phyloP scores from a whole-genome alignment of 2,113 vertebrate genomes.

The Alexandromys fortis region DNA sequence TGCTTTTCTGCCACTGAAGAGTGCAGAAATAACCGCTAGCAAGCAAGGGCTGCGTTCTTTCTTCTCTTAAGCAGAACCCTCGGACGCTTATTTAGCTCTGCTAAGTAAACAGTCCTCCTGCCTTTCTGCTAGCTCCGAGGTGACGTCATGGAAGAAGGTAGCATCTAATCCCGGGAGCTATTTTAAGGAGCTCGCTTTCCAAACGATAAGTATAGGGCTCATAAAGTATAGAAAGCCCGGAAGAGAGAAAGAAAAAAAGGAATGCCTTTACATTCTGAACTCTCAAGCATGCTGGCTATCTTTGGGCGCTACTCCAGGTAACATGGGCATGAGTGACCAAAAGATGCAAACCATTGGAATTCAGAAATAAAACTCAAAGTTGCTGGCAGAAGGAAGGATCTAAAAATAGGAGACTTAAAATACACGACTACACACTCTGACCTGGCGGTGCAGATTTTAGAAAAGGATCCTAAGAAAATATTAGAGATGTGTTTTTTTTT shows the following conservation, averaged over 20 bases:
- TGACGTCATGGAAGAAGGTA: slow-evolving; percentile 55
- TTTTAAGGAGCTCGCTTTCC: slow-evolving; percentile 57
- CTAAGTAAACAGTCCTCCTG: slow-evolving; percentile 2
- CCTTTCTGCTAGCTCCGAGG: slow-evolving; percentile 17
- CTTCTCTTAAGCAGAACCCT: slow-evolving; percentile 4
- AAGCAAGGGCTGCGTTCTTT: background rate
- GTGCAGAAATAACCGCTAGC: background rate
- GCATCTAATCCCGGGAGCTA: slow-evolving; percentile 36
- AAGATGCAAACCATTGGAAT: slow-evolving; percentile 58
- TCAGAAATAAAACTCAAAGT: slow-evolving; percentile 51
- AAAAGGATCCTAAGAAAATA: slow-evolving; percentile 58
- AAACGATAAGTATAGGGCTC: slow-evolving; percentile 29
- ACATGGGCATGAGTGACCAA: background rate
- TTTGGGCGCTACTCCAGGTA: slow-evolving; percentile 19
- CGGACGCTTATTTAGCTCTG: background rate
- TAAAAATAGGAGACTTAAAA: slow-evolving; percentile 69
- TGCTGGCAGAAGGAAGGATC: slow-evolving; percentile 2
- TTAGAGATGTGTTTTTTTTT: background rate
- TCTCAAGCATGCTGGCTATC: background rate
- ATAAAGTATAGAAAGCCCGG: slow-evolving; percentile 47
- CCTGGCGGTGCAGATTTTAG: slow-evolving; percentile 4
- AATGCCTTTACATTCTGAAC: slow-evolving; percentile 29
- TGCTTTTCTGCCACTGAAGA: background rate
- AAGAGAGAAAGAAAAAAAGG: background rate
- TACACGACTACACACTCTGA: slow-evolving; percentile 53